Evolutionary conservation across 2,797 vertebrate species (phyloP).

Genomic region (Urophycis tenuis): DNA sequence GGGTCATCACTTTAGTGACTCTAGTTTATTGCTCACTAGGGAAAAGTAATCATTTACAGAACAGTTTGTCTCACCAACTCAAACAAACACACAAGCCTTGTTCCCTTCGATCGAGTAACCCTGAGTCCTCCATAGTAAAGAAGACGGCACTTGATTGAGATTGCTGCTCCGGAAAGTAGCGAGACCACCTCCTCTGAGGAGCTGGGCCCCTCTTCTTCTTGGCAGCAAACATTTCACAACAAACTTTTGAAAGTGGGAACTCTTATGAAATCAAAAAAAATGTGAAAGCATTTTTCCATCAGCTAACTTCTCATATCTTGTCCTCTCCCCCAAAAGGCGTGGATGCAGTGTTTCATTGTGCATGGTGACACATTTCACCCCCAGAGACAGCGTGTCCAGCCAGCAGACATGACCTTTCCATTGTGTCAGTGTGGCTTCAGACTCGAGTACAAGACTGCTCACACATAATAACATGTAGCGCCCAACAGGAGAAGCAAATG

Average conservation of each 20-base stretch:
- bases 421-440: not conserved
- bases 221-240: not conserved
- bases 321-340: not conserved
- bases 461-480: not conserved
- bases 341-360: not conserved
- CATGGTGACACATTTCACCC: not conserved
- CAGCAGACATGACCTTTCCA: not conserved
- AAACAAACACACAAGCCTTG: not conserved
- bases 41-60: slow-evolving; percentile 26
- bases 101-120: not conserved
- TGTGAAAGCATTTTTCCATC: not conserved
- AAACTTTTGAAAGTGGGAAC: not conserved
- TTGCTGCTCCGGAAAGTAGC: too few relatives aligned
- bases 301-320: not conserved
- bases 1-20: not conserved
- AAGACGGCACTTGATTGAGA: too few relatives aligned
- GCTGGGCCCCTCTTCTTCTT: too few relatives aligned
- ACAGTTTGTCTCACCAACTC: slow-evolving; percentile 17
- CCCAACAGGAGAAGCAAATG: not conserved
- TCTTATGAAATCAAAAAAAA: not conserved
- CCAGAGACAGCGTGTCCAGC: not conserved
- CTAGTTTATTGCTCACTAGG: slow-evolving; percentile 10
- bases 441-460: not conserved
- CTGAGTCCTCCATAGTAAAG: not conserved
- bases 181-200: too few relatives aligned